phyloP scores from a whole-genome alignment of 2,113 vertebrate species.

The Leptodactylus fuscus region DNA sequence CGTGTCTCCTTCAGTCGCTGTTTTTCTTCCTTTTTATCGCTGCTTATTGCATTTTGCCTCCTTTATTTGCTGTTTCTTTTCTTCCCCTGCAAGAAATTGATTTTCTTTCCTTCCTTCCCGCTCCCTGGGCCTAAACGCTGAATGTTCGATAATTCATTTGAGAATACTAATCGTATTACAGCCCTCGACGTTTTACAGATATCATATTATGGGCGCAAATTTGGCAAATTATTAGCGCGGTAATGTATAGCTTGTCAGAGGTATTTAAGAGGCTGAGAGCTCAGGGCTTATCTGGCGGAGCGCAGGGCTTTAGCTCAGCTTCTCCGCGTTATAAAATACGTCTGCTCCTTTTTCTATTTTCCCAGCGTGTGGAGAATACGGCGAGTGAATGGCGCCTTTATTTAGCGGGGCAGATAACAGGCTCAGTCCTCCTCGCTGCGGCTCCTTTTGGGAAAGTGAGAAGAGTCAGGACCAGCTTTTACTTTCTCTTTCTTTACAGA shows the following conservation, averaged over 20 bases:
- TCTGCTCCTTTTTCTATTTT: constrained; percentile 69
- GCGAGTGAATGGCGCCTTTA: constrained; percentile 64
- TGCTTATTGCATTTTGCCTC: constrained; percentile 67
- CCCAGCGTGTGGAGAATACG: constrained; percentile 73
- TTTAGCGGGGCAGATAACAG: constrained; percentile 77
- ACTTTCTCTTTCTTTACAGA: background rate
- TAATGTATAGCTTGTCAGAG: constrained; percentile 89
- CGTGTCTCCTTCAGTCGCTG: background rate
- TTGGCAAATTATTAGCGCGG: constrained; percentile 88
- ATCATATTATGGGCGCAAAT: constrained; percentile 90
- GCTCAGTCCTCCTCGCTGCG: constrained; percentile 79
- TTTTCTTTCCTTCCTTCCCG: constrained; percentile 85
- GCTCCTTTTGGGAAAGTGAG: constrained; percentile 81
- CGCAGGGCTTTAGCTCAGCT: too few relatives aligned
- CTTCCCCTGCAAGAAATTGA: constrained; percentile 81
- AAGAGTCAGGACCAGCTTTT: constrained; percentile 74
- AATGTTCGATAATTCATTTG: constrained; percentile 92
- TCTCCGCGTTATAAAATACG: constrained; percentile 82
- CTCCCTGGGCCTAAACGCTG: constrained; percentile 84
- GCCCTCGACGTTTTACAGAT: constrained; percentile 90
- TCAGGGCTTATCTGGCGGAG: constrained; percentile 87
- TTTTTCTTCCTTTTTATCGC: constrained; percentile 7
- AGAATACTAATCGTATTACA: constrained; percentile 89
- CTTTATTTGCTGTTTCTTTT: constrained; percentile 69
- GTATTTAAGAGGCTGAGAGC: constrained; percentile 85